These are phyloP conservation scores for Erebia aethiops DNA, from an alignment of 2,888 invertebrate species.

Conservation along the genomic window DNA sequence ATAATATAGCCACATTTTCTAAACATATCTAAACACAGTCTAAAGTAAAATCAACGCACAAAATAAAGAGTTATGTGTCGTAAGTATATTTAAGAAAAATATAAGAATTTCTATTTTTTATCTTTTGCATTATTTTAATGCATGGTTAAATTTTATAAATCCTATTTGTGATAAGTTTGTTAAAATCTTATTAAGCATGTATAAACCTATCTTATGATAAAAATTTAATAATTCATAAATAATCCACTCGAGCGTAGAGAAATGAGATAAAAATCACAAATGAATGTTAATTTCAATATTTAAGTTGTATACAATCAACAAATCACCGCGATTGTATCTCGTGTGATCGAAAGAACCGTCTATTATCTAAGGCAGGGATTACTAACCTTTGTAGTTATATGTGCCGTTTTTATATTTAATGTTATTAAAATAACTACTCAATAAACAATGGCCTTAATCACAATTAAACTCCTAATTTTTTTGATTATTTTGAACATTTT, in stretches of 20 bases:
- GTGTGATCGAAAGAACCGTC: conserved; percentile 73
- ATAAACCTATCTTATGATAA: conserved; percentile 27
- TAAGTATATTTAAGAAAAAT: too few species aligned
- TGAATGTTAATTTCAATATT: conserved; percentile 81
- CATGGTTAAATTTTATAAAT: too few species aligned
- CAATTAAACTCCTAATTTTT: too few species aligned
- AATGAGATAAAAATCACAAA: conserved; percentile 60
- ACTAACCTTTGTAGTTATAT: neutral
- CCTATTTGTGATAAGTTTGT: neutral
- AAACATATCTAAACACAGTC: too few species aligned
- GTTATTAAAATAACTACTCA: too few species aligned
- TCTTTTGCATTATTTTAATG: too few species aligned
- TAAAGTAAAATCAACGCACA: too few species aligned
- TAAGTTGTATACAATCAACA: conserved; percentile 77
- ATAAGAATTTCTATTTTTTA: too few species aligned
- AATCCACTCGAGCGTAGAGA: conserved; percentile 38
- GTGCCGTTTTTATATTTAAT: neutral
- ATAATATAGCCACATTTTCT: too few species aligned
- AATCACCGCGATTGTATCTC: conserved; percentile 79
- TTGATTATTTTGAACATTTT: too few species aligned
- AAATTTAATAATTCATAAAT: conserved; percentile 47
- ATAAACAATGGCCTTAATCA: too few species aligned
- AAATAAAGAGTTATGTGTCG: too few species aligned
- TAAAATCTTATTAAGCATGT: conserved; percentile 14
- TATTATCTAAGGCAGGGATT: conserved; percentile 54